Conservation (phyloP, 1,140 invertebrate genomes). For the Plutomurus gul region DNA sequence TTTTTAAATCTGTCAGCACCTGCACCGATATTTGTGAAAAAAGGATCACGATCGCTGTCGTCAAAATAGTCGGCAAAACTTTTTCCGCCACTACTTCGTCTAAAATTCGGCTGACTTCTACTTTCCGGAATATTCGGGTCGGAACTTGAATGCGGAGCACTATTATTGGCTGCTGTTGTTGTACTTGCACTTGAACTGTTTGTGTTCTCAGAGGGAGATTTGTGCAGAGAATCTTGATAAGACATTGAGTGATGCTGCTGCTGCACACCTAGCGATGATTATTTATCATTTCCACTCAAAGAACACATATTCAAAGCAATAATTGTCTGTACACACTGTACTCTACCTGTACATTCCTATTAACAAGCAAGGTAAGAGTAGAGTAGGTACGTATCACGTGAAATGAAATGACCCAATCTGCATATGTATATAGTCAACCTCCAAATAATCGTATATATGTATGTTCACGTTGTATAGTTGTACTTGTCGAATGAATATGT, state of each 20-base stretch:
- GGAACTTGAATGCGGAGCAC: neutral
- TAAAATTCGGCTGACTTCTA: neutral
- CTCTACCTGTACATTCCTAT: no score
- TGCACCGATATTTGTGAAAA: neutral
- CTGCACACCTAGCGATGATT: neutral
- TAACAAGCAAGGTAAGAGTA: no score
- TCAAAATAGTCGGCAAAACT: neutral
- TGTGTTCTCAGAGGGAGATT: neutral
- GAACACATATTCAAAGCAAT: no score
- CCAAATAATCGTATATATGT: no score
- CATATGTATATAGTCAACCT: no score
- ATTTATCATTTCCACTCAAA: no score
- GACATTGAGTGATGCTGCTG: neutral
- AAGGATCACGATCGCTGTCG: neutral
- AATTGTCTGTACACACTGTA: no score
- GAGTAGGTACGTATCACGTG: no score
- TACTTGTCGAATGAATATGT: no score
- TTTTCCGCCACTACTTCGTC: neutral
- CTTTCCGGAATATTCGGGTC: neutral
- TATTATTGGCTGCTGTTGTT: no score
- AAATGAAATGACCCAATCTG: no score
- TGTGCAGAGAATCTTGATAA: constrained; percentile 6
- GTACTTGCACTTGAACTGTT: neutral
- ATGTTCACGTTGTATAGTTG: no score
- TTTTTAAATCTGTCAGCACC: neutral